Base-by-base conservation (phyloP, 2,888 invertebrate genomes). In the Tachina grossa region DNA sequence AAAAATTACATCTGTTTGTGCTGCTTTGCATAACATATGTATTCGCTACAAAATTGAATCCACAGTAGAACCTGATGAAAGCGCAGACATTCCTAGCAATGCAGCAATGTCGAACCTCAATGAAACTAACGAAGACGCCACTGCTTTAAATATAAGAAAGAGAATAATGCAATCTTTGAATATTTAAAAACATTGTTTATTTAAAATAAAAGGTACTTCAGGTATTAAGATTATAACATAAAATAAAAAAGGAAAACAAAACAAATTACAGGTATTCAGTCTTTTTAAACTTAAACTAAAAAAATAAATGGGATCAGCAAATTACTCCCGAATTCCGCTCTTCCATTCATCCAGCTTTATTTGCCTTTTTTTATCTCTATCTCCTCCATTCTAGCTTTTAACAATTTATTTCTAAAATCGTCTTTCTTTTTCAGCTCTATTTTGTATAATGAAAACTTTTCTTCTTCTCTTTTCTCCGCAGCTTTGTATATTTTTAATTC, bases 41-140 rank as follows among this genome's bases (percentile, higher is more conserved):
- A 22, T 22, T 22, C 22, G 2, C 22, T 59, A 39, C 59, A 59
- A 31, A 41, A 59, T 14, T 39, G 57, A 57, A 55, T 22, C 55
- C 55, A 55, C 55, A 55, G 55, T 55, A 55, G 55, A 55, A 55
- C 22, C 55, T 55, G 55, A 55, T 55, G 55, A 55, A 55, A 55
- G 55, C 55, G 22, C 55, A 55, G 55, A 55, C 22, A 55, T 55
- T 55, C 55, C 55, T 55, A 55, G 55, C 55, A 55, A 55, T 55
- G 55, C 22, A 55, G 55, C 55, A 22, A 55, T 55, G 55, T 55
- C 55, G 22, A 55, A 55, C 55, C 55, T 22, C 55, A 55, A 55
- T 55, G 55, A 55, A 55, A 55, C 55, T 55, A 55, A 55, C 55
- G 55, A 55, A 55, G 55, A 55, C 55, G 55, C 55, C 55, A 55